Evolutionary conservation across 2,888 invertebrate species (phyloP).

Genomic region (Macrosiphum euphorbiae): DNA sequence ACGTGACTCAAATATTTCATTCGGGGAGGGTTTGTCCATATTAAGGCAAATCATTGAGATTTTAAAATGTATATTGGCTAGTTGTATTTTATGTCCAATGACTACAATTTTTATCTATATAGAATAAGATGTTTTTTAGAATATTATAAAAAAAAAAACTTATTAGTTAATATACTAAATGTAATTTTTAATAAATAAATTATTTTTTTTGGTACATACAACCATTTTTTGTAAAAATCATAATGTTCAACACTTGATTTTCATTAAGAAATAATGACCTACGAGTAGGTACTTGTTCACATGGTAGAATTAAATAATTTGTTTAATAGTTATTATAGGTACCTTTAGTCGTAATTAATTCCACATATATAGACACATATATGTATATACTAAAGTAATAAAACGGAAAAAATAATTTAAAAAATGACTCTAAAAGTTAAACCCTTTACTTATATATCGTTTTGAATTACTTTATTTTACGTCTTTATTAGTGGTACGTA

Average conservation of each 20-base stretch:
- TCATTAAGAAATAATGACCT: no score
- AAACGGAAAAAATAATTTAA: neutral
- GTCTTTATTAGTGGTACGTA: neutral
- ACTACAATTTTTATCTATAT: neutral
- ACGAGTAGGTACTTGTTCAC: neutral
- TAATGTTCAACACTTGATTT: no score
- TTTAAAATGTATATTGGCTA: neutral
- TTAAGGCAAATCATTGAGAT: neutral
- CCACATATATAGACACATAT: neutral
- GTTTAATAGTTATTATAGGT: neutral
- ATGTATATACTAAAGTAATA: no score
- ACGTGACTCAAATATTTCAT: neutral
- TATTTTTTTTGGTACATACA: no score
- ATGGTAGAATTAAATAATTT: neutral
- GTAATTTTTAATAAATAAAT: no score
- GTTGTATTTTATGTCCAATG: neutral
- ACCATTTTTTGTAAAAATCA: neutral
- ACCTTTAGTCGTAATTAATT: neutral
- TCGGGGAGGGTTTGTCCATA: neutral
- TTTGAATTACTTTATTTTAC: neutral
- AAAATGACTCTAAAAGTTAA: neutral
- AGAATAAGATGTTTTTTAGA: no score
- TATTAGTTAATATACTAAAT: no score
- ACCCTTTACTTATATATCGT: neutral
- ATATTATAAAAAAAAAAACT: neutral